phyloP scores from a whole-genome alignment of 2,888 invertebrate genomes.

The Melikaiella ostensackeni region DNA sequence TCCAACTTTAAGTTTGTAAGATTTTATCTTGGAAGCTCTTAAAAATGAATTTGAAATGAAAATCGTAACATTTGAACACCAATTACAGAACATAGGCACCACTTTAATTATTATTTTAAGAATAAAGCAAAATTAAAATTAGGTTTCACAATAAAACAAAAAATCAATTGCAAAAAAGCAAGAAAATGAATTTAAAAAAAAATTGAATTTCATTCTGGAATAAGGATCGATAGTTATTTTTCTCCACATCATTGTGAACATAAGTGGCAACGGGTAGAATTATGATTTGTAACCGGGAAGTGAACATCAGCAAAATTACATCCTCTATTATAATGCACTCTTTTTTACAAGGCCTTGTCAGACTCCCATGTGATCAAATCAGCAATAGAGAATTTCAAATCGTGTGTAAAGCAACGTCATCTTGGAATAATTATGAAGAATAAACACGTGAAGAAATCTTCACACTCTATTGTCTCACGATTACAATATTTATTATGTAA shows the following conservation, averaged over 20 bases:
- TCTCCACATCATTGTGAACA: conserved; percentile 42
- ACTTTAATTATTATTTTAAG: no score
- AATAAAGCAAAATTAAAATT: no score
- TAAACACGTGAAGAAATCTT: background rate
- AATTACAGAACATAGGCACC: no score
- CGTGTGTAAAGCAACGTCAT: background rate
- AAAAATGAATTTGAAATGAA: no score
- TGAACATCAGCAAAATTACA: conserved; percentile 50
- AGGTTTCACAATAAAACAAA: no score
- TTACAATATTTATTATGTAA: conserved; percentile 30
- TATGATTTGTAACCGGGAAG: conserved; percentile 44
- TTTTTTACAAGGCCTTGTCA: conserved; percentile 50
- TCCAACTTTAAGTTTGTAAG: no score
- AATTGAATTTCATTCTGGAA: no score
- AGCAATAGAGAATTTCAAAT: background rate
- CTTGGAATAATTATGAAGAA: background rate
- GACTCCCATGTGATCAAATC: conserved; percentile 12
- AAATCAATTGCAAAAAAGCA: no score
- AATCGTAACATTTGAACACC: no score
- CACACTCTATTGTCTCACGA: conserved; percentile 28
- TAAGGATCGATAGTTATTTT: background rate
- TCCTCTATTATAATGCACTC: conserved; percentile 53
- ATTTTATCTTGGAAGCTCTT: no score
- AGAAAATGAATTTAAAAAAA: no score
- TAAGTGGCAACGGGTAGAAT: conserved; percentile 13